Conservation (phyloP, 1,140 invertebrate species). For the Mesaphorura yosii region DNA sequence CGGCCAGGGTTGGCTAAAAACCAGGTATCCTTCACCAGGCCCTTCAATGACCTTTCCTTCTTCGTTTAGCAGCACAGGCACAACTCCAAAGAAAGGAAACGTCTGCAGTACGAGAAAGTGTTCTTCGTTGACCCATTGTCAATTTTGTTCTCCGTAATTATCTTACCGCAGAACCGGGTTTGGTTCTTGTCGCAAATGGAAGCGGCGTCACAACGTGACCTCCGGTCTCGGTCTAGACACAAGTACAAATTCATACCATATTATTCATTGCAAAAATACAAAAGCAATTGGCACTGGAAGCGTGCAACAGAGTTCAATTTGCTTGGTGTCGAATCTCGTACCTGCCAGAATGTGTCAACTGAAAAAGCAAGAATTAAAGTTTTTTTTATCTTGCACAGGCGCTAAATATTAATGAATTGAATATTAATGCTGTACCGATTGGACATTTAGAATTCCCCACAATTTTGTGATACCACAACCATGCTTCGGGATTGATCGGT, state of each 20-base stretch:
- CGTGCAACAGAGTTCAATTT: too few species aligned
- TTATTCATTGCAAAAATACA: too few species aligned
- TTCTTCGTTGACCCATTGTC: conserved; percentile 3
- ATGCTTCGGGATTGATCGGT: conserved; percentile 95
- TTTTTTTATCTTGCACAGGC: too few species aligned
- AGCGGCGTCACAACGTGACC: conserved; percentile 87
- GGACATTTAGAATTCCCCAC: conserved; percentile 71
- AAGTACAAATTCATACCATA: too few species aligned
- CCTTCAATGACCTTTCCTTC: conserved; percentile 75
- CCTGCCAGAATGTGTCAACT: conserved; percentile 99
- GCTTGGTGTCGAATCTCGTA: too few species aligned
- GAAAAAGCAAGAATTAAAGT: too few species aligned
- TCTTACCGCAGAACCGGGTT: conserved; percentile 87
- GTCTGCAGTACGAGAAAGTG: conserved; percentile 58
- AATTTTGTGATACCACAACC: conserved; percentile 89
- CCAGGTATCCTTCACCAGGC: conserved; percentile 83
- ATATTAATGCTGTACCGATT: too few species aligned
- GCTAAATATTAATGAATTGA: too few species aligned
- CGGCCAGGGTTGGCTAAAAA: conserved; percentile 89
- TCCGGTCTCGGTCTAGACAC: conserved; percentile 95
- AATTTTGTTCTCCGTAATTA: conserved; percentile 4
- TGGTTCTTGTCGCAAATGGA: conserved; percentile 87
- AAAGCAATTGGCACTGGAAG: too few species aligned
- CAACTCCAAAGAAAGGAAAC: conserved; percentile 93
- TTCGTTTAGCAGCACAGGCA: conserved; percentile 75